phyloP scores from a whole-genome alignment of 35 echinoderm and acorn worm genomes.

The Ophioderma brevispina region DNA sequence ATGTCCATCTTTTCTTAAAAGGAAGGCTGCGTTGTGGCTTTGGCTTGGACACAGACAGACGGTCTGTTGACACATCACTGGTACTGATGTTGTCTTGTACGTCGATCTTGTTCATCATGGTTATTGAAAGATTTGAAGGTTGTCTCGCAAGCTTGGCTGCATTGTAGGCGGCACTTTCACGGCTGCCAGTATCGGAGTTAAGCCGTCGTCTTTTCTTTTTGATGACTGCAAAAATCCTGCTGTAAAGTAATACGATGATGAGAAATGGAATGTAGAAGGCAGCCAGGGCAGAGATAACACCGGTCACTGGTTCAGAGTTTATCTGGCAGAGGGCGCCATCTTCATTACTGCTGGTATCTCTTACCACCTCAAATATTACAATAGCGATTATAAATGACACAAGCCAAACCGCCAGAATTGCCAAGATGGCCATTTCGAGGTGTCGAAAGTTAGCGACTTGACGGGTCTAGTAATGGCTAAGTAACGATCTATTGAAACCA shows the following conservation, averaged over 20 bases:
- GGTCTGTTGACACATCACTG: neutral
- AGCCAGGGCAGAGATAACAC: neutral
- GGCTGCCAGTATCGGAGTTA: neutral
- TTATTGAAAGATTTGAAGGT: neutral
- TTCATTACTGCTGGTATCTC: neutral
- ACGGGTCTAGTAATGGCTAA: conserved; percentile 69
- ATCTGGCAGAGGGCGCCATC: neutral
- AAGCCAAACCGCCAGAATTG: conserved; percentile 66
- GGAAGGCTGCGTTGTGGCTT: neutral
- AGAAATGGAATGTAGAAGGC: conserved; percentile 65
- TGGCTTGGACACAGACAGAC: neutral
- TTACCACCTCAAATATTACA: conserved; percentile 18
- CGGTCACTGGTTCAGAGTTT: neutral
- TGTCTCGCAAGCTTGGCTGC: neutral
- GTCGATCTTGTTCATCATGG: neutral
- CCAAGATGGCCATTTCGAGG: conserved; percentile 19
- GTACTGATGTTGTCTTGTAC: neutral
- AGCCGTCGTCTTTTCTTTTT: neutral
- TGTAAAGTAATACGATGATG: conserved; percentile 61
- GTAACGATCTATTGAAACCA: conserved; percentile 75
- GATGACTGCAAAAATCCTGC: conserved; percentile 35
- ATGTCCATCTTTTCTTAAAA: neutral
- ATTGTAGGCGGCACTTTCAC: neutral
- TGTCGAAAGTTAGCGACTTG: conserved; percentile 56
- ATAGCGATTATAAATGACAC: conserved; percentile 25